Evolutionary conservation across 2,797 vertebrate species (phyloP), one percentile per base, ranked within the genome.

Genomic region (Neosilurus mollespiculum): DNA sequence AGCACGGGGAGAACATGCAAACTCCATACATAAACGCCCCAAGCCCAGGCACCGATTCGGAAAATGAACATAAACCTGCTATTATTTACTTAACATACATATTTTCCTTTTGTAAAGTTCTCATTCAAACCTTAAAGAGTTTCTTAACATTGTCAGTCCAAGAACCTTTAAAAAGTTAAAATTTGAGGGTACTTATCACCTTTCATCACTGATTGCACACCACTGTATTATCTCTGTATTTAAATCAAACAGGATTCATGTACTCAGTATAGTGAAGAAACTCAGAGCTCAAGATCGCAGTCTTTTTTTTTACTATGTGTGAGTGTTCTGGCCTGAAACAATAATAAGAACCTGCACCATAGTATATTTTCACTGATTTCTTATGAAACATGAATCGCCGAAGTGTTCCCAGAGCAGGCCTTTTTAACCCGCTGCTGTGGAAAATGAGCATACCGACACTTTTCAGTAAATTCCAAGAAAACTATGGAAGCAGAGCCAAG

Each of bases 391-490:
- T 16, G n/a, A 61, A 62, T 83, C 62, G 18, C 64, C 20, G 12
- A 43, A n/a, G 56, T 77, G 56, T 43, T 77, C 56, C 34, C 58
- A 43, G 20, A 61, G 30, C 56, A 61, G 56, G 10, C 8, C 34
- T 53, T 87, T 89, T 78, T 26, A 9, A 56, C 87, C 89, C n/a
- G 81, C 88, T 87, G 88, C 24, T 87, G 81, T 83, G 90, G 87
- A 91, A 92, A 92, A 91, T 89, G 88, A 92, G 90, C 90, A 93
- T 80, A 71, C 69, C 73, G 22, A 62, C 26, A 70, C 83, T 84
- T 80, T 88, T 90, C 89, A 84, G 88, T 86, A 87, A 82, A 87
- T 87, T 84, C 87, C 89, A 82, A 89, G 83, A 89, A 81, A 91
- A 81, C 81, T 61, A 70, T 87, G 86, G 86, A 71, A 54, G 64